Percentiles rank a stretch among this genome's conserved stretches.
Conservation (phyloP, 2,113 vertebrate genomes). For the Cyprinodon tularosa region DNA sequence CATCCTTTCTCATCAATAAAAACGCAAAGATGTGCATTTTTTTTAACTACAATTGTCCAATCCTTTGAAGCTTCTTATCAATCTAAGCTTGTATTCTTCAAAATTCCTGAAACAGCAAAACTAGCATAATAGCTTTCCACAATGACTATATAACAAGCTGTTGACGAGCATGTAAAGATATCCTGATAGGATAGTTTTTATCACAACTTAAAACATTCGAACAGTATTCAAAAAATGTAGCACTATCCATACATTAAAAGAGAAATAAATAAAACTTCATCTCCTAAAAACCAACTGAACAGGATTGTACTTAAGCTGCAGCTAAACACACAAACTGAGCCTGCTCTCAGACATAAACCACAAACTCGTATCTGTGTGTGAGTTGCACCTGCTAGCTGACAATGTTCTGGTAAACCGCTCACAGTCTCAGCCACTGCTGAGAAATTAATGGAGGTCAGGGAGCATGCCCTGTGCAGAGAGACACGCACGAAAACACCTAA, state of each 20-base stretch:
- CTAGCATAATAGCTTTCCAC: not conserved
- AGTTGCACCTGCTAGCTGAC: conserved; percentile 57
- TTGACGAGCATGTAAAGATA: not conserved
- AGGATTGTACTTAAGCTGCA: conserved; percentile 15
- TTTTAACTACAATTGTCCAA: not conserved
- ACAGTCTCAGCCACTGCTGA: conserved; percentile 80
- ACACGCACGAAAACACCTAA: conserved; percentile 1
- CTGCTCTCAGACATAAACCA: conserved; percentile 44
- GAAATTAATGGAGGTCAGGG: conserved; percentile 92
- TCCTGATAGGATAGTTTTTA: not conserved
- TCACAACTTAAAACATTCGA: not conserved
- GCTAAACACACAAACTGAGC: conserved; percentile 24
- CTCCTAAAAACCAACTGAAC: not conserved
- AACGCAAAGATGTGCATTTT: not conserved
- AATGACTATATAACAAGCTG: not conserved
- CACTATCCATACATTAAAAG: not conserved
- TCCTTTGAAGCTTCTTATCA: not conserved
- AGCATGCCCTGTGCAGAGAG: conserved; percentile 44
- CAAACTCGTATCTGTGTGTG: conserved; percentile 45
- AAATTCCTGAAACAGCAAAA: not conserved
- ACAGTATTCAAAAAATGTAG: not conserved
- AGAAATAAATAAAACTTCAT: not conserved
- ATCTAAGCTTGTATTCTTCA: not conserved
- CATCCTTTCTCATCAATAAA: conserved; percentile 9
- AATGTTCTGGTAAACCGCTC: conserved; percentile 76